A percentile compares a stretch with the other conserved stretches of the same genome.
Conservation (phyloP, 2,113 vertebrate species). For the Candoia aspera region DNA sequence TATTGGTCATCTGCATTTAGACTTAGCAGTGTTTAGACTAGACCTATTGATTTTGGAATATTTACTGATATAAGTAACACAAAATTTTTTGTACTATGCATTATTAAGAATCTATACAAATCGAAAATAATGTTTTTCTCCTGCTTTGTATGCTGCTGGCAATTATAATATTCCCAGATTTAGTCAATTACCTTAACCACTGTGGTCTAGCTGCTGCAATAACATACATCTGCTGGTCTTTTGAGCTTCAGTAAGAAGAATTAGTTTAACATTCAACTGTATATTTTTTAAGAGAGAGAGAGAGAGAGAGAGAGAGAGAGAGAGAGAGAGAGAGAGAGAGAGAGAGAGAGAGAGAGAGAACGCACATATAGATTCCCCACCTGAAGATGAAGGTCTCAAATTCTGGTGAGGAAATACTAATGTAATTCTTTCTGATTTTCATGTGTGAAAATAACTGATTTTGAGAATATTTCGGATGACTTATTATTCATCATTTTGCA, state of each 20-base stretch:
- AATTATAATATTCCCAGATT: neutral
- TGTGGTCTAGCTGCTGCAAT: neutral
- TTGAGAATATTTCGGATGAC: neutral
- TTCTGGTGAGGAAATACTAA: neutral
- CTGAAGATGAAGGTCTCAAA: neutral
- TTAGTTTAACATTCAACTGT: neutral
- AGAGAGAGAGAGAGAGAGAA: too few relatives aligned
- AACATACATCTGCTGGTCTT: neutral
- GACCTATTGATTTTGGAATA: neutral
- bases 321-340: neutral
- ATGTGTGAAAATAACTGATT: neutral
- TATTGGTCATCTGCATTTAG: neutral
- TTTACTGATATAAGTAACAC: neutral
- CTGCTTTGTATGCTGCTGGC: neutral
- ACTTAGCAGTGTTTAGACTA: neutral
- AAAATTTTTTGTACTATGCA: neutral
- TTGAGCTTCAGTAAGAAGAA: neutral
- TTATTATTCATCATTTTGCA: neutral
- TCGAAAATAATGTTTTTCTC: neutral
- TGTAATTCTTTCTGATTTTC: neutral
- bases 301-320: neutral
- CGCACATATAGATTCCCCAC: neutral
- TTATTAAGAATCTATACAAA: neutral
- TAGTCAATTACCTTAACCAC: neutral
- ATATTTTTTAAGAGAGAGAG: neutral